phyloP scores from a whole-genome alignment of 2,797 vertebrate species.

The Esox masquinongy region DNA sequence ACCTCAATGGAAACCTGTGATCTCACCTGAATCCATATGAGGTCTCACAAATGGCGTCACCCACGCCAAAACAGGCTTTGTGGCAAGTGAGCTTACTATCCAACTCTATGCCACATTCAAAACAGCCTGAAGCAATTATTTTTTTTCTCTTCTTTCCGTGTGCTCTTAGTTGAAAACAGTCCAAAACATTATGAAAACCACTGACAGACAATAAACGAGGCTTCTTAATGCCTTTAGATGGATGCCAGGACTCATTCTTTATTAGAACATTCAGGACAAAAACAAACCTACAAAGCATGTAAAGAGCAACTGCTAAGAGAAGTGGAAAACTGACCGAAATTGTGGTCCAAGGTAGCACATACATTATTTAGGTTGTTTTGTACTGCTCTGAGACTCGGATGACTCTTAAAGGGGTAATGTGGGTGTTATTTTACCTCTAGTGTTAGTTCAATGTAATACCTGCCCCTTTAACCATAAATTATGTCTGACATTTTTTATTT shows the following conservation, averaged over 20 bases:
- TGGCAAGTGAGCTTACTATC: background rate
- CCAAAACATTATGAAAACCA: conserved; percentile 45
- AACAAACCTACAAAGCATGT: background rate
- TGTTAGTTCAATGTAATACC: background rate
- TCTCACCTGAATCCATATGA: background rate
- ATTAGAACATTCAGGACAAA: background rate
- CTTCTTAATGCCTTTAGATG: conserved; percentile 20
- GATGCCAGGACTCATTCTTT: background rate
- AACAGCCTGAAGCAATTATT: conserved; percentile 66
- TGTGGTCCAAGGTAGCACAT: background rate
- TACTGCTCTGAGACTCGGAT: background rate
- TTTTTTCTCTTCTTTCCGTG: conserved; percentile 39
- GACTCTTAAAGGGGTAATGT: background rate
- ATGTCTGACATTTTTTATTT: background rate
- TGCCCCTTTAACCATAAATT: background rate
- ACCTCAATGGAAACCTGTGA: background rate
- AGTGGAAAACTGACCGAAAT: background rate
- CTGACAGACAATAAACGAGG: conserved; percentile 21
- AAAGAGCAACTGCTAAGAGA: background rate
- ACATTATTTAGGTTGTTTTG: background rate
- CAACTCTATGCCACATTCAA: background rate
- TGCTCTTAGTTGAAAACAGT: conserved; percentile 34
- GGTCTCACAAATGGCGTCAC: background rate
- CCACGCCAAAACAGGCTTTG: background rate
- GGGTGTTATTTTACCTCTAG: background rate